Evolutionary conservation across 1,140 invertebrate species (phyloP), one percentile per base, ranked within the genome.

Genomic region (Conopomorpha cramerella): DNA sequence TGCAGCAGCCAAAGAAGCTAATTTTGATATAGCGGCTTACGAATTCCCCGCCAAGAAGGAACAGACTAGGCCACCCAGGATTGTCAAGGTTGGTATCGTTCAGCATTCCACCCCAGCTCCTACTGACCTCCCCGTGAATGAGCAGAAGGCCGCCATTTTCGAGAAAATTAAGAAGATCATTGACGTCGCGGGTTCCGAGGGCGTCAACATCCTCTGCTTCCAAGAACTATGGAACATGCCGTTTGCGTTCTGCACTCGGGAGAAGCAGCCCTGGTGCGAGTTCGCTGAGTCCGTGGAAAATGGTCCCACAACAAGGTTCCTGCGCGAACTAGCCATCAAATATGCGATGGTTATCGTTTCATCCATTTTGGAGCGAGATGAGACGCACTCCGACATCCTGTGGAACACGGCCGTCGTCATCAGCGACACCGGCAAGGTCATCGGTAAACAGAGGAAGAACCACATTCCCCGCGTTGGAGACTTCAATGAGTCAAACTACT

Each of bases 171-270:
- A 81, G 41, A 80, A 83, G 32, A 91, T 97, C 17, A 87, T 97
- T 17, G 84, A 89, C 34, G 84, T 88, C 11, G 96, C 96, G 1
- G 89, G 88, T 0, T 52, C 78, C 19, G 87, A 86, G 44, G 86
- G 86, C 12, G 95, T 93, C 10, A 98, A 99, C 60, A 84, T 99
- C 28, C 55, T 99, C 11, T 98, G 96, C 61, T 84, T 98, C 36
- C 97, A 99, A 77, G 97, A 99, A 78, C 87, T 94, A 15, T 99
- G 96, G 96, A 89, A 96, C 95, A 99, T 99, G 96, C 97, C 97
- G 0, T 99, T 99, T 81, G 94, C 92, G 0, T 99, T 99, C 65
- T 99, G 96, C 65, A 99, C 97, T 0, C 79, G 97, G 16, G 97
- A 99, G 78, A 95, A 96, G 64, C 82, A 88, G 39, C 96, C 96